These are phyloP conservation scores for Mongoloraphidia duomilia DNA, from an alignment of 2,888 invertebrate species.

Conservation along the genomic window DNA sequence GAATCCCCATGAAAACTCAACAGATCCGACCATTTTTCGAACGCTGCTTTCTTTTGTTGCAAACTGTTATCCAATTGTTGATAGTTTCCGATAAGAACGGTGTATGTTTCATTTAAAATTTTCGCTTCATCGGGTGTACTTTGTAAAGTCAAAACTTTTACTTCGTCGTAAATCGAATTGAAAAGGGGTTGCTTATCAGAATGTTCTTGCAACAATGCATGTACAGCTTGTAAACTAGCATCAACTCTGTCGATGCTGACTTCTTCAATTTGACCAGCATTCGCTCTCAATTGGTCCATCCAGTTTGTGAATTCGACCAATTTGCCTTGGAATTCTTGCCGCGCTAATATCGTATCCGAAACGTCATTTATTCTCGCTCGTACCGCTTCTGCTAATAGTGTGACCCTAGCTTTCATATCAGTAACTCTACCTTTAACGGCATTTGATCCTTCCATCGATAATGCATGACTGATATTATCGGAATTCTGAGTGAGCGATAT, in stretches of 20 bases:
- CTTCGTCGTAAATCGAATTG: constrained; percentile 64
- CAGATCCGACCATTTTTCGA: constrained; percentile 74
- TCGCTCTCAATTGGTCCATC: constrained; percentile 58
- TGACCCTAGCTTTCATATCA: constrained; percentile 58
- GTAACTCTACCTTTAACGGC: constrained; percentile 56
- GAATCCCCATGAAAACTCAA: constrained; percentile 70
- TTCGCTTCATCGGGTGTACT: constrained; percentile 63
- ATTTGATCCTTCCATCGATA: constrained; percentile 64
- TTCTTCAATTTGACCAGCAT: constrained; percentile 64
- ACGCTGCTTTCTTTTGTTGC: constrained; percentile 52
- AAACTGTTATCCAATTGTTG: constrained; percentile 61
- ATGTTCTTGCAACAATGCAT: constrained; percentile 70
- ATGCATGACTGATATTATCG: constrained; percentile 61
- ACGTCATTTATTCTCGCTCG: constrained; percentile 62
- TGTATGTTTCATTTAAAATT: constrained; percentile 58
- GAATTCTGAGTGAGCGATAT: constrained; percentile 65
- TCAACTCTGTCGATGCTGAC: constrained; percentile 72
- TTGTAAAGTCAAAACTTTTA: constrained; percentile 56
- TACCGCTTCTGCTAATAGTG: constrained; percentile 60
- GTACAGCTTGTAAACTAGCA: constrained; percentile 59
- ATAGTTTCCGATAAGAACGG: constrained; percentile 60
- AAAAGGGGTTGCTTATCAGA: constrained; percentile 69
- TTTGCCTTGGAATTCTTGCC: constrained; percentile 73
- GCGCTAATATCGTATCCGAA: constrained; percentile 65
- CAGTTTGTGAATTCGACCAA: constrained; percentile 65